Conservation (phyloP, 2,797 vertebrate genomes). For the Remorina albescens region DNA sequence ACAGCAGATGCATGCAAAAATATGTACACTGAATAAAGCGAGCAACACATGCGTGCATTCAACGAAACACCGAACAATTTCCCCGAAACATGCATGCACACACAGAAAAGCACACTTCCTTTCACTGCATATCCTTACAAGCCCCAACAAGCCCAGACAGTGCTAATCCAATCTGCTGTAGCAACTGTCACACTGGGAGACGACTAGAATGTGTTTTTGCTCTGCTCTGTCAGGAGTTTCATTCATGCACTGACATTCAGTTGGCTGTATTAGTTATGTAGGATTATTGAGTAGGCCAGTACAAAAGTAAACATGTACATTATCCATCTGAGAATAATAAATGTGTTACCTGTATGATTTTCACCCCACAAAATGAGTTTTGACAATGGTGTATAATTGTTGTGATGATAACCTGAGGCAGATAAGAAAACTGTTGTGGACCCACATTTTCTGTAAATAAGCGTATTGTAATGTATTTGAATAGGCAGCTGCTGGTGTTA, state of each 20-base stretch:
- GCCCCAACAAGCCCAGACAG: slow-evolving; percentile 67
- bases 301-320: neutral
- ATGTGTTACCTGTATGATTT: neutral
- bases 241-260: slow-evolving; percentile 18
- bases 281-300: neutral
- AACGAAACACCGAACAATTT: neutral
- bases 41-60: slow-evolving; percentile 11
- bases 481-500: slow-evolving; percentile 55
- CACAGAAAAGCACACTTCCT: slow-evolving; percentile 46
- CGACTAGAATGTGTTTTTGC: slow-evolving; percentile 25
- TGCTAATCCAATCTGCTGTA: slow-evolving; percentile 69
- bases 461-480: slow-evolving; percentile 27
- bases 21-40: slow-evolving; percentile 10
- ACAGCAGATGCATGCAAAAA: slow-evolving; percentile 51
- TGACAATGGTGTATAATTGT: neutral
- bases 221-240: slow-evolving; percentile 23
- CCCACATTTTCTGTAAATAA: slow-evolving; percentile 1
- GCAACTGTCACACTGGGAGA: slow-evolving; percentile 69
- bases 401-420: neutral
- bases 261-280: neutral
- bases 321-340: neutral
- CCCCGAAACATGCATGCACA: slow-evolving; percentile 16
- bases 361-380: neutral
- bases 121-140: slow-evolving; percentile 58
- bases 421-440: neutral